A percentile compares a stretch with the other conserved stretches of the same genome.
Evolutionary conservation across 2,113 vertebrate genomes (phyloP).

Genomic region (Scortum barcoo): DNA sequence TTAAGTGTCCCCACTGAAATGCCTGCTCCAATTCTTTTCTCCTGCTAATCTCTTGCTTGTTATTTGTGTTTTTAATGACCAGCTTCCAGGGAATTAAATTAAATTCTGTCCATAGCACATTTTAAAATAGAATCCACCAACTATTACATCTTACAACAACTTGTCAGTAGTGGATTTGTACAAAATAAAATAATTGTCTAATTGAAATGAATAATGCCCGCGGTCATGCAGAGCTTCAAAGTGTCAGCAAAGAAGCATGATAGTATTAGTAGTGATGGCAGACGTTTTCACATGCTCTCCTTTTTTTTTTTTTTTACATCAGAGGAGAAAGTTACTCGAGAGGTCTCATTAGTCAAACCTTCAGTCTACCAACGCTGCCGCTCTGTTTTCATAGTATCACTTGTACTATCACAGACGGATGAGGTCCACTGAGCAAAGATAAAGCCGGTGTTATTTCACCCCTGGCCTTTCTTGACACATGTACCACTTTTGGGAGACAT

Average conservation of each 20-base stretch:
- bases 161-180: not conserved
- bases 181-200: not conserved
- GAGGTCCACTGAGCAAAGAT: conserved; percentile 74
- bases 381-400: conserved; percentile 77
- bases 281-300: conserved; percentile 53
- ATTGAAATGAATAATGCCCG: conserved; percentile 36
- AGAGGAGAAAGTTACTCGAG: conserved; percentile 64
- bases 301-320: conserved; percentile 31
- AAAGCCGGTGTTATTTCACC: conserved; percentile 77
- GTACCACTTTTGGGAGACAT: conserved; percentile 52
- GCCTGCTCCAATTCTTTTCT: conserved; percentile 35
- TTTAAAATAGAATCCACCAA: not conserved
- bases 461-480: conserved; percentile 65
- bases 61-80: not conserved
- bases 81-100: not conserved
- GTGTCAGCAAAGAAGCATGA: conserved; percentile 45
- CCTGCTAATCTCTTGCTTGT: conserved; percentile 24
- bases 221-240: conserved; percentile 7
- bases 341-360: conserved; percentile 75
- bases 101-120: not conserved
- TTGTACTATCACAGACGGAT: conserved; percentile 69
- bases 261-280: conserved; percentile 57
- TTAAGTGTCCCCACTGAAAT: conserved; percentile 58
- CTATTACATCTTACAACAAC: not conserved
- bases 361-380: conserved; percentile 52